phyloP scores from a whole-genome alignment of 1,140 invertebrate species.

The Macrostomum lignano region DNA sequence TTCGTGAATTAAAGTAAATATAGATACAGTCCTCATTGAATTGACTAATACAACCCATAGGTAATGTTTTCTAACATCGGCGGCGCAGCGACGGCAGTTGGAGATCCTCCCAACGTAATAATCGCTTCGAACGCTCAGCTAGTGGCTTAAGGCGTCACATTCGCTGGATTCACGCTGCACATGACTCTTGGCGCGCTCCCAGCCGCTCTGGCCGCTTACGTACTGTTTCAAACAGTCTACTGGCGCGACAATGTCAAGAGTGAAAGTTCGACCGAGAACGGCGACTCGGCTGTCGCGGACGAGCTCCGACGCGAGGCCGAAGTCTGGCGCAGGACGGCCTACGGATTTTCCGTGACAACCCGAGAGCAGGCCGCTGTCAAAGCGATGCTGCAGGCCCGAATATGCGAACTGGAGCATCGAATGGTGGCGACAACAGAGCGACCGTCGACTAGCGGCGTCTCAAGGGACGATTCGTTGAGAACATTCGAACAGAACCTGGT shows the following conservation, averaged over 20 bases:
- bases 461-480: too few relatives aligned
- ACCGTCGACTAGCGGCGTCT: too few relatives aligned
- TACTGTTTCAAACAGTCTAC: too few relatives aligned
- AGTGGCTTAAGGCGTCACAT: constrained; percentile 44
- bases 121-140: constrained; percentile 46
- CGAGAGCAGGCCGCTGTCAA: constrained; percentile 51
- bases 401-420: constrained; percentile 32
- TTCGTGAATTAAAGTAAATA: too few relatives aligned
- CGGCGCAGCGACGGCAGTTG: constrained; percentile 51
- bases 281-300: too few relatives aligned
- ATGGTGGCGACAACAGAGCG: too few relatives aligned
- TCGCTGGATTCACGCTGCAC: constrained; percentile 46
- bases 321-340: constrained; percentile 48
- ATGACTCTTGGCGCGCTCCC: constrained; percentile 45
- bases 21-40: too few relatives aligned
- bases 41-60: too few relatives aligned
- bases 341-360: constrained; percentile 49
- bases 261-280: too few relatives aligned
- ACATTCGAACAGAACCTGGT: too few relatives aligned
- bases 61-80: constrained; percentile 65
- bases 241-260: too few relatives aligned
- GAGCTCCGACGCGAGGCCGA: constrained; percentile 52
- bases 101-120: constrained; percentile 64
- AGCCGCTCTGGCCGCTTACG: constrained; percentile 38
- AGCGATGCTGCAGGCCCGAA: constrained; percentile 42